Evolutionary conservation across 2,113 vertebrate species (phyloP).

Genomic region (Mormyrus iriodes): DNA sequence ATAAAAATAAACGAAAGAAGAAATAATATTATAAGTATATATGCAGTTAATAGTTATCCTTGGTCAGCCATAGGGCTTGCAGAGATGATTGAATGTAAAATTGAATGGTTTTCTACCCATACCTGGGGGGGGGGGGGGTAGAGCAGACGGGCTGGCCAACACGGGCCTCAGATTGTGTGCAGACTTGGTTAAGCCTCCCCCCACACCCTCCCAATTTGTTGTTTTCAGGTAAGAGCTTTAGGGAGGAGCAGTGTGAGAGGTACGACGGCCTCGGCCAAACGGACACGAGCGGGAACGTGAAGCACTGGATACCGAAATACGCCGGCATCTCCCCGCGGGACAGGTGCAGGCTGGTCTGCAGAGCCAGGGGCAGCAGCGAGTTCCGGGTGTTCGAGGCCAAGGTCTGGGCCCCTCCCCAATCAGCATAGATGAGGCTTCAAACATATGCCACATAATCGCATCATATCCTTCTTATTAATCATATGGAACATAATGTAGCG

Average conservation of each 20-base stretch:
- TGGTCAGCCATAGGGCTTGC: neutral
- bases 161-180: neutral
- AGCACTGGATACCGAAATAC: slow-evolving; percentile 92
- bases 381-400: slow-evolving; percentile 95
- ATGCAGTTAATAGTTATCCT: neutral
- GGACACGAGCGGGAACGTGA: slow-evolving; percentile 68
- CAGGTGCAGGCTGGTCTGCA: slow-evolving; percentile 89
- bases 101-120: neutral
- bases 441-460: neutral
- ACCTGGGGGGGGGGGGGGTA: neutral
- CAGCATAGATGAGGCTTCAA: neutral
- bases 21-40: neutral
- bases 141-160: neutral
- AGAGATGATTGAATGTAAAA: neutral
- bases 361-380: slow-evolving; percentile 77
- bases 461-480: no score
- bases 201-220: neutral
- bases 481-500: neutral
- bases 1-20: neutral
- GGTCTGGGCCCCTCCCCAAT: slow-evolving; percentile 52
- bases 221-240: slow-evolving; percentile 78
- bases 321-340: slow-evolving; percentile 84
- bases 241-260: slow-evolving; percentile 92
- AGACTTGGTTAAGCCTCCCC: neutral
- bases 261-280: slow-evolving; percentile 78